Conservation (phyloP, 2,113 vertebrate genomes). For the Oreochromis aureus region DNA sequence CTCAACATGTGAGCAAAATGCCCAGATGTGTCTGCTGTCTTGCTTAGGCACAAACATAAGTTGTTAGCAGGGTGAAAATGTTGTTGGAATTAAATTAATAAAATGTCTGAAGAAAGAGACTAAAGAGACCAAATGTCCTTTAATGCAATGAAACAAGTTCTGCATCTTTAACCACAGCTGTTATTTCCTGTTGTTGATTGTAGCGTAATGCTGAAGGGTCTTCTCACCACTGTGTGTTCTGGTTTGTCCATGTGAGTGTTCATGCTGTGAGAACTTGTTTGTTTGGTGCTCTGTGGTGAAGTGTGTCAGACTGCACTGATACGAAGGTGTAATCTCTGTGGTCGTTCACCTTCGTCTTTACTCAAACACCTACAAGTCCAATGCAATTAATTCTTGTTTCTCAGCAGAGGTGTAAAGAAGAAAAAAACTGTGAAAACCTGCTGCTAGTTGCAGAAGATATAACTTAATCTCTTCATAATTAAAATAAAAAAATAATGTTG, state of each 20-base stretch:
- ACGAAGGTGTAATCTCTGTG: fast-evolving
- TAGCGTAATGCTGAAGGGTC: fast-evolving
- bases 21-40: background rate
- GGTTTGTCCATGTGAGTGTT: fast-evolving
- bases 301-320: background rate
- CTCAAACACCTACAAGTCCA: background rate
- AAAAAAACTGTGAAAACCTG: background rate
- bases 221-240: background rate
- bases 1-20: background rate
- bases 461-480: background rate
- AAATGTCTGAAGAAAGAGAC: background rate
- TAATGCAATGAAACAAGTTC: background rate
- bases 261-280: background rate
- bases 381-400: background rate
- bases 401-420: background rate
- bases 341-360: background rate
- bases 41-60: background rate
- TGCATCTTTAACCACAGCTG: background rate
- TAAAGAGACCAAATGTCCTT: background rate
- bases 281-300: background rate
- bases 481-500: background rate
- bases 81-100: background rate
- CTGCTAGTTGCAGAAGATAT: fast-evolving
- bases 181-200: fast-evolving
- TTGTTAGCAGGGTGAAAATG: background rate